Base-by-base conservation (phyloP, 35 echinoderm and acorn worm genomes). In the Amphiura filiformis region DNA sequence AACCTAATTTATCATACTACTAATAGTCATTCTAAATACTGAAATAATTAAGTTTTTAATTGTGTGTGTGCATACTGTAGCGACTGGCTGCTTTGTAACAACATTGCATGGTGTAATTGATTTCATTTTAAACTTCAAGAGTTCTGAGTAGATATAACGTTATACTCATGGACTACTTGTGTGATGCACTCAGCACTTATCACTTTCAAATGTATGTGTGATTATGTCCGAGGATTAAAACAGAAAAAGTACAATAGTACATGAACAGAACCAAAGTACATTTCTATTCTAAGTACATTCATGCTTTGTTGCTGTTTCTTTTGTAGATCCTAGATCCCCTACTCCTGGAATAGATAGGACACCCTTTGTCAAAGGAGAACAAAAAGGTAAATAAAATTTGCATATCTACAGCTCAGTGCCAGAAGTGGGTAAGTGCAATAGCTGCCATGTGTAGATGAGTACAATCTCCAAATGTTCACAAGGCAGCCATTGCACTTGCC, bases 351-450 rank as follows among this genome's bases (percentile, higher is more conserved):
- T 52, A 11, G 44, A 52, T 20, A 78, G 75, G 39, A 80, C 75
- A 11, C 86, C 86, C 5, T 23, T 88, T 0, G 39, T 37, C 39
- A 80, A 88, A 88, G 86, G 79, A 47, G 77, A 64, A 0, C 77
- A 64, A 23, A 35, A 32, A 49, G 77, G 77, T 88, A 37, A 13
- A 81, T 77, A 31, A 35, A 77, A 12, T 31, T 9, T 31, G 9
- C 75, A 77, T n/a, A n/a, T n/a, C n/a, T n/a, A n/a, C n/a, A n/a
- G n/a, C n/a, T n/a, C n/a, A n/a, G n/a, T n/a, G n/a, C n/a, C n/a
- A n/a, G n/a, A n/a, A n/a, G n/a, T n/a, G n/a, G n/a, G n/a, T n/a
- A n/a, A n/a, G n/a, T n/a, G n/a, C n/a, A n/a, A n/a, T n/a, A n/a
- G n/a, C n/a, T n/a, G n/a, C n/a, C n/a, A n/a, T n/a, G n/a, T n/a